Percentiles rank a stretch among this genome's conserved stretches.
These are phyloP conservation scores for Hemiscyllium ocellatum DNA, from an alignment of 2,113 vertebrate species.

Conservation along the genomic window DNA sequence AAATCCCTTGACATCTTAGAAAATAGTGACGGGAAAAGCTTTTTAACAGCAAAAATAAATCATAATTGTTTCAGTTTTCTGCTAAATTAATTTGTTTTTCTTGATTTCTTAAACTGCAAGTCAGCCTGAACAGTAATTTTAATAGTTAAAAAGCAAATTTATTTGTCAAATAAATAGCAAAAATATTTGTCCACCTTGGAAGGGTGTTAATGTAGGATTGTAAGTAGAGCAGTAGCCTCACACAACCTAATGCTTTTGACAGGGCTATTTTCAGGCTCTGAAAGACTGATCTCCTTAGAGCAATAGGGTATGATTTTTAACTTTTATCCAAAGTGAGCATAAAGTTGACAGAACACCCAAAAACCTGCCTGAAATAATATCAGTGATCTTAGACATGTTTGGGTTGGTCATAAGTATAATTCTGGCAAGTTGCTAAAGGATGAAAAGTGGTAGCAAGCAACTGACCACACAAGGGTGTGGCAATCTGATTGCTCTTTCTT, in stretches of 20 bases:
- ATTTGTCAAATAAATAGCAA: background rate
- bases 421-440: background rate
- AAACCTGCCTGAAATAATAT: background rate
- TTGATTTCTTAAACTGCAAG: background rate
- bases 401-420: background rate
- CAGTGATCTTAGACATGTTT: background rate
- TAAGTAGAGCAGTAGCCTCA: background rate
- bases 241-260: background rate
- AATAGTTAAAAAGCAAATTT: background rate
- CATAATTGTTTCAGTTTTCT: background rate
- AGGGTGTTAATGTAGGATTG: background rate
- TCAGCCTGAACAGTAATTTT: background rate
- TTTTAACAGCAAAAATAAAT: background rate
- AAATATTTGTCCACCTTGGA: background rate
- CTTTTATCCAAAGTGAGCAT: background rate
- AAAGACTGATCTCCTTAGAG: background rate
- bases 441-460: background rate
- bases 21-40: background rate
- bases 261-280: background rate
- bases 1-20: background rate
- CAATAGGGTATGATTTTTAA: background rate
- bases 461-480: background rate
- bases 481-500: background rate
- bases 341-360: background rate
- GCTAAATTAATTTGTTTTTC: background rate